These are phyloP conservation scores for Notamacropus eugenii DNA, from an alignment of 2,797 vertebrate genomes.

Conservation along the genomic window DNA sequence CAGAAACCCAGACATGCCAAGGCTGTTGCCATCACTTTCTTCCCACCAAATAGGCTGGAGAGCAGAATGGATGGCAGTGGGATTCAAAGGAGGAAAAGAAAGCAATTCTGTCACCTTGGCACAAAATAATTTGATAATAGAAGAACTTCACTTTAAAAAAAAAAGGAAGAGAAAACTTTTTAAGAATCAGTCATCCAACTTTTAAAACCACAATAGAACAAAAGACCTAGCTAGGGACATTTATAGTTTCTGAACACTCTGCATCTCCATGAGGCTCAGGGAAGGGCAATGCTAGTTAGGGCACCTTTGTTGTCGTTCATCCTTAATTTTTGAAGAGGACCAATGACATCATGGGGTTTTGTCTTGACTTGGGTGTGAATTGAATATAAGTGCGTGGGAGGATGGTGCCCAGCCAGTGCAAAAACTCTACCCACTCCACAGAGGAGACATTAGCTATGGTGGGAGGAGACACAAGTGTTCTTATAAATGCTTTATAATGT, in stretches of 20 bases:
- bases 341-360: not conserved
- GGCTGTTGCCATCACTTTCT: constrained; percentile 46
- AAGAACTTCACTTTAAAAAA: constrained; percentile 7
- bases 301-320: not conserved
- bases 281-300: not conserved
- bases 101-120: not conserved
- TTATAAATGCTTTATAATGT: constrained; percentile 71
- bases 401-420: not conserved
- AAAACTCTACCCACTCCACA: not conserved
- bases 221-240: not conserved
- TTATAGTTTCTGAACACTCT: constrained; percentile 51
- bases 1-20: constrained; percentile 55
- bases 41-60: not conserved
- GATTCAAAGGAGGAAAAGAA: not conserved
- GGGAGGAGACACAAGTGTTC: constrained; percentile 56
- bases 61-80: not conserved
- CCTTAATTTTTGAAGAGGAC: not conserved
- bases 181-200: constrained; percentile 22
- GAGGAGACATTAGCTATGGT: fast-evolving
- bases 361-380: not conserved
- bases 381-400: not conserved
- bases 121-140: constrained; percentile 13
- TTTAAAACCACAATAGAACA: constrained; percentile 50
- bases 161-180: constrained; percentile 55
- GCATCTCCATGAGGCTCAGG: constrained; percentile 41